Percentiles rank a stretch among this genome's conserved stretches.
These are phyloP conservation scores for Altica lythri DNA, from an alignment of 2,888 invertebrate genomes.

Conservation along the genomic window DNA sequence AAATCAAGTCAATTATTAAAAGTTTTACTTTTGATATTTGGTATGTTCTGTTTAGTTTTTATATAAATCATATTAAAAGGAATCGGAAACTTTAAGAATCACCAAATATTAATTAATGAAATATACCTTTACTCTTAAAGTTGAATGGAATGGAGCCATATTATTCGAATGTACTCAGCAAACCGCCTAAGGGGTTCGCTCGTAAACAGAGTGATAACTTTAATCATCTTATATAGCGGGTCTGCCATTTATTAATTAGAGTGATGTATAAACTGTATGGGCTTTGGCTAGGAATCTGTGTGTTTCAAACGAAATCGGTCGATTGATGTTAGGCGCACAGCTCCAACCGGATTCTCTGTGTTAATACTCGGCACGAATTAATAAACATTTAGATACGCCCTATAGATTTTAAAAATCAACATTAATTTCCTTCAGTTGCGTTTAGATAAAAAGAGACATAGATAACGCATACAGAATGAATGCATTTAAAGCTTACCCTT, in stretches of 20 bases:
- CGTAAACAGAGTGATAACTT: conserved; percentile 39
- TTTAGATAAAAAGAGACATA: not conserved
- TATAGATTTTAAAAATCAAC: conserved; percentile 34
- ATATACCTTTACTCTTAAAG: conserved; percentile 21
- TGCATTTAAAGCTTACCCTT: too few relatives aligned
- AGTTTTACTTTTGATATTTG: too few relatives aligned
- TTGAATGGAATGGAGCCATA: conserved; percentile 10
- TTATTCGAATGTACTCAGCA: conserved; percentile 19
- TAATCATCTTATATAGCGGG: conserved; percentile 48
- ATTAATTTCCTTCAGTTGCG: conserved; percentile 16
- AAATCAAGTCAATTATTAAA: too few relatives aligned
- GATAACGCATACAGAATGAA: too few relatives aligned
- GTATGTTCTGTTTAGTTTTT: too few relatives aligned
- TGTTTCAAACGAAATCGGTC: conserved; percentile 49
- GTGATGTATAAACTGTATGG: conserved; percentile 54
- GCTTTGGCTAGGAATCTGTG: conserved; percentile 48
- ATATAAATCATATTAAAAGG: too few relatives aligned
- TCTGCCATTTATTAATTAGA: conserved; percentile 57
- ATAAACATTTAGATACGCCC: conserved; percentile 47
- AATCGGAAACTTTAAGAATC: conserved; percentile 4
- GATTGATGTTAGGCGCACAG: conserved; percentile 47
- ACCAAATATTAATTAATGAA: conserved; percentile 12
- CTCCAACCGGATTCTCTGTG: conserved; percentile 32
- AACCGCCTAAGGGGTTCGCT: conserved; percentile 30
- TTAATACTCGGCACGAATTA: conserved; percentile 53